These are phyloP conservation scores for Bradypodion pumilum DNA, from an alignment of 2,797 vertebrate species.

Conservation along the genomic window DNA sequence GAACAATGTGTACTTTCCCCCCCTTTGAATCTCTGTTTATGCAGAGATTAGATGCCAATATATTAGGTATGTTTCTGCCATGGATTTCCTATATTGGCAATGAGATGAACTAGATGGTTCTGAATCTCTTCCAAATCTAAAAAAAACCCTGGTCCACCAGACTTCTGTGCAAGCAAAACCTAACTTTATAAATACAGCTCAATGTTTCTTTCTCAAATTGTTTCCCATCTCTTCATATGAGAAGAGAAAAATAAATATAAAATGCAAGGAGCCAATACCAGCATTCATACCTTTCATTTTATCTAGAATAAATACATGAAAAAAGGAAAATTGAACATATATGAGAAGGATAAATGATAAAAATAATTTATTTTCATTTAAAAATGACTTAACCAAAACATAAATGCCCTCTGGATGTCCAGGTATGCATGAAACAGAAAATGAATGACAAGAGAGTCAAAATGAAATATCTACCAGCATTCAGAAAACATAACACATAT, in stretches of 20 bases:
- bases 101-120: not conserved
- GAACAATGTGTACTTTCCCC: not conserved
- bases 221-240: not conserved
- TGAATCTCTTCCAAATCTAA: not conserved
- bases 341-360: not conserved
- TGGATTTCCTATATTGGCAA: not conserved
- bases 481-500: not conserved
- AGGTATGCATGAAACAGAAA: not conserved
- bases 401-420: not conserved
- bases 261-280: not conserved
- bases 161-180: not conserved
- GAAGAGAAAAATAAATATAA: not conserved
- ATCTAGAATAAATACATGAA: not conserved
- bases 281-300: not conserved
- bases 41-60: not conserved
- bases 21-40: not conserved
- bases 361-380: not conserved
- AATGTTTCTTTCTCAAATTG: fast-evolving
- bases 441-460: not conserved
- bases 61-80: not conserved
- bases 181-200: fast-evolving
- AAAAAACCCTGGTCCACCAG: no score
- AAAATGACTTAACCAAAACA: not conserved
- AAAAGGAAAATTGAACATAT: not conserved
- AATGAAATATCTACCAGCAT: not conserved